Conservation (phyloP, 2,888 invertebrate genomes). For the Ochropacha duplaris region DNA sequence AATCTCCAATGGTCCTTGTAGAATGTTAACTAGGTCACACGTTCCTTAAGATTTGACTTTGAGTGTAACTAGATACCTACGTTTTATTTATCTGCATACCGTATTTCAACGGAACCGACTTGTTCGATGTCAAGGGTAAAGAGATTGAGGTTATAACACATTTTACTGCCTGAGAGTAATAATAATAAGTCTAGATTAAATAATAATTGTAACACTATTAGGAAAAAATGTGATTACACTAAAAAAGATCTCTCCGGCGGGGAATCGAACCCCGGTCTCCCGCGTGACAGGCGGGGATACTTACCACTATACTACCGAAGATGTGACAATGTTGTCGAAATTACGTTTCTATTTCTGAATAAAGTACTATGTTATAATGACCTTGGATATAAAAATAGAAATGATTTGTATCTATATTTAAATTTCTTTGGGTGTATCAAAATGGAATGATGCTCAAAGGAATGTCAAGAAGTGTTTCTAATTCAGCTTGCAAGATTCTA, state of each 20-base stretch:
- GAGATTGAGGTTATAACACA: not conserved
- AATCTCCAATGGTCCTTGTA: not conserved
- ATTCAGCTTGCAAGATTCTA: too few relatives aligned
- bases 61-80: not conserved
- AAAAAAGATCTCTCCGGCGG: conserved; percentile 60
- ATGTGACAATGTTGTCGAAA: conserved; percentile 13
- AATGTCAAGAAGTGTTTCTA: too few relatives aligned
- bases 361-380: not conserved
- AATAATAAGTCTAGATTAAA: not conserved
- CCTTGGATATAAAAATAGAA: not conserved
- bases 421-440: too few relatives aligned
- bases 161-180: not conserved
- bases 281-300: conserved; percentile 82
- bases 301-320: conserved; percentile 80
- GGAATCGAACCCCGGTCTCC: conserved; percentile 82
- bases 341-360: not conserved
- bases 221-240: not conserved
- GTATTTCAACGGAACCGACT: not conserved
- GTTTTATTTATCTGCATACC: not conserved
- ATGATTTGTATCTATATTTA: too few relatives aligned
- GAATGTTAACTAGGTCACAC: not conserved
- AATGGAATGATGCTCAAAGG: too few relatives aligned
- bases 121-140: not conserved
- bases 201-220: not conserved
- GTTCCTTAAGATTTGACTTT: not conserved